Evolutionary conservation across 2,888 invertebrate species (phyloP).

Genomic region (Cerastis leucographa): DNA sequence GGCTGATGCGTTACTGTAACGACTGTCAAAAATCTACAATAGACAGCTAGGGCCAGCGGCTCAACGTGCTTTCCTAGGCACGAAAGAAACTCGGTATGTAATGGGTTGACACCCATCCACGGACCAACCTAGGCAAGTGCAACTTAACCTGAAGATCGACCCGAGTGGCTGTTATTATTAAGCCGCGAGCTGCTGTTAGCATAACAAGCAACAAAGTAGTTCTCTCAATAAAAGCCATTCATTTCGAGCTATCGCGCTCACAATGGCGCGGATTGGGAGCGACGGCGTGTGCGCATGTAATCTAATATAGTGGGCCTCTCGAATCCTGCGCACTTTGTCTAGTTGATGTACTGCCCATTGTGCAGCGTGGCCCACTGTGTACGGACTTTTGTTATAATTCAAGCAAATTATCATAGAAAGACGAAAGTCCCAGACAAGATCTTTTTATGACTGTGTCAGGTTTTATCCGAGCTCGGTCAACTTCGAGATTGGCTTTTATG

Average conservation of each 20-base stretch:
- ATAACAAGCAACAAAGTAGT: slow-evolving; percentile 15
- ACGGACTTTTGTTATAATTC: too few species aligned
- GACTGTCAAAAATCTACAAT: neutral
- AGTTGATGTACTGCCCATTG: slow-evolving; percentile 58
- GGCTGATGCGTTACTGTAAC: neutral
- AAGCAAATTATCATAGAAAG: too few species aligned
- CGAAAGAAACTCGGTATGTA: neutral
- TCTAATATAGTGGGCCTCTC: slow-evolving; percentile 69
- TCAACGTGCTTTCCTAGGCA: neutral
- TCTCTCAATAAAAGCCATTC: slow-evolving; percentile 41
- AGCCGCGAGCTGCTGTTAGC: neutral
- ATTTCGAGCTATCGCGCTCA: slow-evolving; percentile 47
- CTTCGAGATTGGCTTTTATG: neutral
- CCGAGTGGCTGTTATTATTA: neutral
- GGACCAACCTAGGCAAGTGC: neutral
- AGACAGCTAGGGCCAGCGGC: neutral
- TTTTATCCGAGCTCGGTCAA: neutral
- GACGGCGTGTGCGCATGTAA: slow-evolving; percentile 61
- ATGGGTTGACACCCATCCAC: neutral
- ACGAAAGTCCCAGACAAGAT: too few species aligned
- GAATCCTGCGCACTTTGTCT: slow-evolving; percentile 63
- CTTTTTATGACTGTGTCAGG: neutral
- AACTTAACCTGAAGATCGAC: neutral
- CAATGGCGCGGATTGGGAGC: slow-evolving; percentile 62
- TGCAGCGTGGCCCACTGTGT: slow-evolving; percentile 21